Percentiles rank a stretch among this genome's conserved stretches.
Conservation (phyloP, 2,888 invertebrate species). For the Ectemnius cavifrons region DNA sequence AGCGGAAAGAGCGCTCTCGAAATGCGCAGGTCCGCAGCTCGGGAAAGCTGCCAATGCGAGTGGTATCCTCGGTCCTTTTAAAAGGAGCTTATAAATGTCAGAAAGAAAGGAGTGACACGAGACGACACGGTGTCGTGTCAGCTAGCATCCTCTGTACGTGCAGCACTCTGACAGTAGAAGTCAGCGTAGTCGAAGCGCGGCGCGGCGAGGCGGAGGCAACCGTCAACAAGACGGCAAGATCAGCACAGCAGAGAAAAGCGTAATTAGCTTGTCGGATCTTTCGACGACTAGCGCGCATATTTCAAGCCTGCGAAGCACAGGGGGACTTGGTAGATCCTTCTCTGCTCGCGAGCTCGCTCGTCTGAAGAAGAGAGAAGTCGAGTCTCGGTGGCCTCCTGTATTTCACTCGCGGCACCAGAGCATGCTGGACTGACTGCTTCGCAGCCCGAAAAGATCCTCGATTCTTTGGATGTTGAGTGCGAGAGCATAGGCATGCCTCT, state of each 20-base stretch:
- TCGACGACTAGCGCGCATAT: constrained; percentile 14
- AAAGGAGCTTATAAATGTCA: not conserved
- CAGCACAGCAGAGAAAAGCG: constrained; percentile 28
- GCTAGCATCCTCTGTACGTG: no score
- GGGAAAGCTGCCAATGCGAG: no score
- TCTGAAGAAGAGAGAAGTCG: constrained; percentile 8
- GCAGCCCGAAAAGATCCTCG: constrained; percentile 53
- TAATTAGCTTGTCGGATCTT: constrained; percentile 53
- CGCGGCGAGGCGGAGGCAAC: no score
- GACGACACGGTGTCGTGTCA: not conserved
- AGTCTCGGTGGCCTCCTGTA: not conserved
- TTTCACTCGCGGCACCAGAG: constrained; percentile 8
- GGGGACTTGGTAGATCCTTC: not conserved
- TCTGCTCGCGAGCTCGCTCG: constrained; percentile 9
- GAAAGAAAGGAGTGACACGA: not conserved
- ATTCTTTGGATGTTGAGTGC: constrained; percentile 57
- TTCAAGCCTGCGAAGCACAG: constrained; percentile 4
- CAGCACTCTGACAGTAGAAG: no score
- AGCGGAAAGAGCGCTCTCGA: no score
- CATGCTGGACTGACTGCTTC: constrained; percentile 40
- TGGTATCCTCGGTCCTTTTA: not conserved
- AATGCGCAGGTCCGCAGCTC: no score
- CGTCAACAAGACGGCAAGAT: constrained; percentile 27
- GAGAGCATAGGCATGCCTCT: constrained; percentile 45
- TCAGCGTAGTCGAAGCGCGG: no score